phyloP scores from a whole-genome alignment of 2,888 invertebrate species.

The Julus scanicus region DNA sequence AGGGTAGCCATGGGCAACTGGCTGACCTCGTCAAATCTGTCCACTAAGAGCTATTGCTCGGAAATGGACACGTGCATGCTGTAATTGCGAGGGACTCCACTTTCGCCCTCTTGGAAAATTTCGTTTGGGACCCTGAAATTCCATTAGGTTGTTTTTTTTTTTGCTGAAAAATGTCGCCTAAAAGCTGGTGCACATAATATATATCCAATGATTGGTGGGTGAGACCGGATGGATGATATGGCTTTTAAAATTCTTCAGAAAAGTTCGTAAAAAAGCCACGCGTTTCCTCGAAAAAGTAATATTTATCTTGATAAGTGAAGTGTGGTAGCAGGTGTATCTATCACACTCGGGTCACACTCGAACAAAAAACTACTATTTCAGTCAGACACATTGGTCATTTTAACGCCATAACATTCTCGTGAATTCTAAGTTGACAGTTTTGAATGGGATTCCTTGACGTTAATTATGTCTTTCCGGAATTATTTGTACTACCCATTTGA shows the following conservation, averaged over 20 bases:
- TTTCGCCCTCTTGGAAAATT: not conserved
- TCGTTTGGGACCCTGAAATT: not conserved
- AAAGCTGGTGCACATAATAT: not conserved
- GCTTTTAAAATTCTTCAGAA: slow-evolving; percentile 16
- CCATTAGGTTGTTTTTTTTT: slow-evolving; percentile 2
- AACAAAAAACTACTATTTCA: not conserved
- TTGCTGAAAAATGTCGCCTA: not conserved
- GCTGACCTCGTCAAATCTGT: slow-evolving; percentile 4
- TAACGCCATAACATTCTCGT: not conserved
- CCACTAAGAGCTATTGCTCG: not conserved
- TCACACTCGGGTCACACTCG: not conserved
- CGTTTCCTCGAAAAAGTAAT: not conserved
- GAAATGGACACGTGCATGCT: slow-evolving; percentile 10
- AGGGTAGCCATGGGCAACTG: slow-evolving; percentile 30
- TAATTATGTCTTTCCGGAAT: not conserved
- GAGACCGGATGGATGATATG: slow-evolving; percentile 24
- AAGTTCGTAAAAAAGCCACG: not conserved
- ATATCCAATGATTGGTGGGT: not conserved
- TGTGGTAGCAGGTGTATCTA: slow-evolving; percentile 42
- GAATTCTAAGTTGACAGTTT: not conserved
- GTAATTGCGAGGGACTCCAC: not conserved
- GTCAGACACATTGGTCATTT: slow-evolving; percentile 14
- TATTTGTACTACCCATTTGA: not conserved
- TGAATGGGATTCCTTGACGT: not conserved
- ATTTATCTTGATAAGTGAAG: slow-evolving; percentile 23